A percentile compares a stretch with the other conserved stretches of the same genome.
These are phyloP conservation scores for Thomomys bottae DNA, from an alignment of 2,113 vertebrate genomes.

Conservation along the genomic window DNA sequence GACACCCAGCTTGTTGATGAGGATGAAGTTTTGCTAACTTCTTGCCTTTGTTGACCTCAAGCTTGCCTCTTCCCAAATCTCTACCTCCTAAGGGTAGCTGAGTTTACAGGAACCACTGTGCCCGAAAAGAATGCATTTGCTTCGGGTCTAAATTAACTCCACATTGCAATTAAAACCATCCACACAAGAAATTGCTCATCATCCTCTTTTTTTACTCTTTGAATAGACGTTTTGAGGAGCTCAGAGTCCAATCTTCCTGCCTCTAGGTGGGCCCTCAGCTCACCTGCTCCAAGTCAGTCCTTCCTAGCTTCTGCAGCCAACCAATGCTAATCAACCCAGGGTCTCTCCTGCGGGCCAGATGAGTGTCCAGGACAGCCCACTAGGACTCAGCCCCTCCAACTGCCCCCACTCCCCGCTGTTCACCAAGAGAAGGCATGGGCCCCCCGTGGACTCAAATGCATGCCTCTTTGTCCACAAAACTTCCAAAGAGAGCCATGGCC, in stretches of 20 bases:
- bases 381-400: background rate
- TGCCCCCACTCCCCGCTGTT: background rate
- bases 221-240: background rate
- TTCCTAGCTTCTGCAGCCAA: background rate
- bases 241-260: background rate
- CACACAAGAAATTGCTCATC: background rate
- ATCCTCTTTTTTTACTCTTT: background rate
- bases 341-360: background rate
- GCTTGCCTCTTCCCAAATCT: too few species aligned
- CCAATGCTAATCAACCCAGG: fast-evolving
- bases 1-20: too few species aligned
- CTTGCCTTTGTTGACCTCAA: too few species aligned
- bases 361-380: too few species aligned
- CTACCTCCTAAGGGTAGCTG: too few species aligned
- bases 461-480: conserved; percentile 41
- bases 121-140: background rate
- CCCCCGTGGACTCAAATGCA: background rate
- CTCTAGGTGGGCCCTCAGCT: background rate
- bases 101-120: too few species aligned
- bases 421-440: background rate
- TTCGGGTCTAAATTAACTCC: conserved; percentile 43
- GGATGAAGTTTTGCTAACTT: too few species aligned
- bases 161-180: conserved; percentile 30
- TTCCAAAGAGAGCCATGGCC: conserved; percentile 32
- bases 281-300: background rate